Percentiles rank a stretch among this genome's conserved stretches.
Conservation (phyloP, 2,797 vertebrate species). For the Gadopsis bispinosus region DNA sequence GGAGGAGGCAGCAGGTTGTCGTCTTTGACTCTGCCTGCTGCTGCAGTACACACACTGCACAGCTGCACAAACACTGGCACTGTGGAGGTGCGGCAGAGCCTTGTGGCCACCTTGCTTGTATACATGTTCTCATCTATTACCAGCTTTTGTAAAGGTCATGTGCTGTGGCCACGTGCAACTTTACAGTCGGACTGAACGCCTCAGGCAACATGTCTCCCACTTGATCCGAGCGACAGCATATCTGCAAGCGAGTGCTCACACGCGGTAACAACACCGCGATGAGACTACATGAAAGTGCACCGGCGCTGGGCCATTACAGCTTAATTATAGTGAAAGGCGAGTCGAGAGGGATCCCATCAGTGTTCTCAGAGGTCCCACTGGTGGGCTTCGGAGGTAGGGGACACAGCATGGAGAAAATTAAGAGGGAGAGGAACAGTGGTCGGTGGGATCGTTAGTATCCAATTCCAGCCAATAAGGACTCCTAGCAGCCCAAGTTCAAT, state of each 20-base stretch:
- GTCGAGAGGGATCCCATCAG: slow-evolving; percentile 26
- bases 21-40: slow-evolving; percentile 48
- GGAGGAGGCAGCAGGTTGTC: slow-evolving; percentile 59
- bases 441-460: slow-evolving; percentile 11
- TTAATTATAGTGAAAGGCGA: slow-evolving; percentile 28
- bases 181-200: slow-evolving; percentile 17
- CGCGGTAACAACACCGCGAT: slow-evolving; percentile 4
- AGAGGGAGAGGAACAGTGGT: neutral
- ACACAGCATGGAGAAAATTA: slow-evolving; percentile 1
- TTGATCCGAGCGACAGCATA: slow-evolving; percentile 24
- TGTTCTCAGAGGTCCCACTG: slow-evolving; percentile 20
- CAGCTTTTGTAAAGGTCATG: slow-evolving; percentile 54
- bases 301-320: neutral
- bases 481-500: neutral
- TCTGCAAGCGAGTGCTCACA: neutral
- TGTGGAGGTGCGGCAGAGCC: slow-evolving; percentile 19
- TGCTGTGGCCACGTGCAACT: slow-evolving; percentile 38
- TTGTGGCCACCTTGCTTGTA: slow-evolving; percentile 48
- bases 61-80: slow-evolving; percentile 81
- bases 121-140: slow-evolving; percentile 48
- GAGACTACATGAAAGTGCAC: neutral
- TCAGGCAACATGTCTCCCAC: slow-evolving; percentile 25
- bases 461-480: slow-evolving; percentile 35
- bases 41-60: slow-evolving; percentile 59
- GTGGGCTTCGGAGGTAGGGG: slow-evolving; percentile 6